Evolutionary conservation across 1,140 invertebrate genomes (phyloP).

Genomic region (Brachionus asplanchnoidis): DNA sequence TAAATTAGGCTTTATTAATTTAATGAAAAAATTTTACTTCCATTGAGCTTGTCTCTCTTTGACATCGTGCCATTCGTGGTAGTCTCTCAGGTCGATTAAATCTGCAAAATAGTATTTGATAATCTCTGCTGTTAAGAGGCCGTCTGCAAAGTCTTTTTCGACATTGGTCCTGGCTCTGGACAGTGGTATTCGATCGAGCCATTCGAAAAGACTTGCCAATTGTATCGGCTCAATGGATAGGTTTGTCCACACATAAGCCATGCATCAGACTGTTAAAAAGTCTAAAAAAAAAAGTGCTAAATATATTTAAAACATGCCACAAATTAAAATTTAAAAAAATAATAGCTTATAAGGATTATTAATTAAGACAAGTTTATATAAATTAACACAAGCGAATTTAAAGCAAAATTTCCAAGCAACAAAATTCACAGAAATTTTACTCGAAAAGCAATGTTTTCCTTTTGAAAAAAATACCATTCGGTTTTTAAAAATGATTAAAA

Average conservation of each 20-base stretch:
- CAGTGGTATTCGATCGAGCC: constrained; percentile 26
- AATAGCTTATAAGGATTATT: not conserved
- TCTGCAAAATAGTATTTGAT: constrained; percentile 35
- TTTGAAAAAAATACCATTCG: not conserved
- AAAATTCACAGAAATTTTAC: constrained; percentile 28
- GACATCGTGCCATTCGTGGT: constrained; percentile 10
- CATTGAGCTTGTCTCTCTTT: constrained; percentile 31
- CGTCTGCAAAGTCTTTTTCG: constrained; percentile 41
- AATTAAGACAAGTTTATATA: not conserved
- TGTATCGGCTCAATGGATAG: not conserved
- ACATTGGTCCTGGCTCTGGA: not conserved
- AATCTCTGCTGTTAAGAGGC: constrained; percentile 30
- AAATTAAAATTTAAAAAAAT: not conserved
- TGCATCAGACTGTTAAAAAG: constrained; percentile 5
- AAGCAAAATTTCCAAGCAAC: constrained; percentile 29
- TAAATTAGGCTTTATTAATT: not conserved
- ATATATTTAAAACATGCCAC: not conserved
- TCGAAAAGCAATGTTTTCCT: not conserved
- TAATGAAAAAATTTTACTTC: not conserved
- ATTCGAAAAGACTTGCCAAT: constrained; percentile 28
- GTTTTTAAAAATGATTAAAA: not conserved
- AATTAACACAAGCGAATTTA: not conserved
- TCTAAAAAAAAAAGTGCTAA: not conserved
- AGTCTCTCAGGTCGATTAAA: constrained; percentile 5
- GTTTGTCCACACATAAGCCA: constrained; percentile 35